Evolutionary conservation across 2,888 invertebrate genomes (phyloP), one percentile per base, ranked within the genome.

Genomic region (Taenaris catops): DNA sequence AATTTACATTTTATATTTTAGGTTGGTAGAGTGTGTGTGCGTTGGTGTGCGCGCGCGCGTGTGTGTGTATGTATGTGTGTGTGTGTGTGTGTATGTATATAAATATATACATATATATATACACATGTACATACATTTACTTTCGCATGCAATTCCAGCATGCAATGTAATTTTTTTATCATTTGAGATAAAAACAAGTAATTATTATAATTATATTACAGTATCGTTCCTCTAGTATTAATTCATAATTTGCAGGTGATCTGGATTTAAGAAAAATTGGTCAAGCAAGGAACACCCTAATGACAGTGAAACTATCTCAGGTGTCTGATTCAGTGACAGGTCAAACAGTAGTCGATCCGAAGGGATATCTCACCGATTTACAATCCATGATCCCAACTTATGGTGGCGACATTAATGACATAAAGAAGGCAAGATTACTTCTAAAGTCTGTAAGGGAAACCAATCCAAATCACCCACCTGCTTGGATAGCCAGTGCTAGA

Each of bases 311-410:
- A 78, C 79, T 99, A 14, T 98, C 96, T 1, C 98, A 98, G 88
- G 95, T 95, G 1, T 98, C 99, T 0, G 99, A 99, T 78, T 99
- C 99, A 0, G 99, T 99, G 0, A 95, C 96, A 1, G 99, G 99
- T 0, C 99, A 99, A 83, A 99, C 99, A 0, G 99, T 99, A 0
- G 98, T 99, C 0, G 99, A 99, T 83, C 99, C 99, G 0, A 99
- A 99, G 74, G 99, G 99, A 1, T 99, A 99, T 68, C 89, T 99
- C n/a, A 99, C 99, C 0, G 99, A 99, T 74, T 86, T 99, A 26
- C 98, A 99, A 66, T 98, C 98, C 9, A 99, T 99, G 98, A 96
- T 99, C 57, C 99, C 99, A 0, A 96, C 97, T 0, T 97, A 98
- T 62, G 99, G 99, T 0, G 98, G 98, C 1, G 99, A 98, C 66